Base-by-base conservation (phyloP, 2,888 invertebrate genomes). In the Eilema depressum region DNA sequence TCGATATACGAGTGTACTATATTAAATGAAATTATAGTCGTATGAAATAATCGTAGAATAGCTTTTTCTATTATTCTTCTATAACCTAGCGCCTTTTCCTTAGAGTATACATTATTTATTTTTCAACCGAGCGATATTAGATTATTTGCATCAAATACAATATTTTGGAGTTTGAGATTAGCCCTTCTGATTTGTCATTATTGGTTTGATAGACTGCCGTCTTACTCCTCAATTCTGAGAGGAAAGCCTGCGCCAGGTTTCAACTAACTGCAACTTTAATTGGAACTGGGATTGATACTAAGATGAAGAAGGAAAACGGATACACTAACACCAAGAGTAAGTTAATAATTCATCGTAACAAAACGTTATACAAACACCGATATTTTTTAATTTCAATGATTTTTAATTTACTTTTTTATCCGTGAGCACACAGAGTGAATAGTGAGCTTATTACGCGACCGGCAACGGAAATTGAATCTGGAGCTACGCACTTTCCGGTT, bases 381-480 rank as follows among this genome's bases (percentile, higher is more conserved):
- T 59, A 57, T 57, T 33, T 57, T 41, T 60, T 26, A 66, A 70
- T 69, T 75, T 66, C 67, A 67, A 71, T 64, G 63, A 77, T 77
- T 76, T 79, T 76, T 74, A 83, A 82, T 77, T 79, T 74, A 81
- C 73, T 83, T 84, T 53, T 85, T 84, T 87, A 82, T 80, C 84
- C 82, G 81, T 83, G 85, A 88, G 86, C 86, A 89, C 84, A 85
- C 85, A 82, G 83, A 75, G 83, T 93, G 91, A 93, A 93, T 93
- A 89, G 92, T 88, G 88, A 88, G 89, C 91, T 93, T 93, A 93
- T 93, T 93, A 93, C 90, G 87, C 89, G 89, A 86, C 90, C 91
- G 91, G 89, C 85, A 88, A 82, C 93, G 94, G 93, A 94, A 93
- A 94, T 94, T 93, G 93, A 93, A 93, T 94, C 92, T 92, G 91